These are phyloP conservation scores for Elephantulus edwardii DNA, from an alignment of 2,113 vertebrate species.

Conservation along the genomic window DNA sequence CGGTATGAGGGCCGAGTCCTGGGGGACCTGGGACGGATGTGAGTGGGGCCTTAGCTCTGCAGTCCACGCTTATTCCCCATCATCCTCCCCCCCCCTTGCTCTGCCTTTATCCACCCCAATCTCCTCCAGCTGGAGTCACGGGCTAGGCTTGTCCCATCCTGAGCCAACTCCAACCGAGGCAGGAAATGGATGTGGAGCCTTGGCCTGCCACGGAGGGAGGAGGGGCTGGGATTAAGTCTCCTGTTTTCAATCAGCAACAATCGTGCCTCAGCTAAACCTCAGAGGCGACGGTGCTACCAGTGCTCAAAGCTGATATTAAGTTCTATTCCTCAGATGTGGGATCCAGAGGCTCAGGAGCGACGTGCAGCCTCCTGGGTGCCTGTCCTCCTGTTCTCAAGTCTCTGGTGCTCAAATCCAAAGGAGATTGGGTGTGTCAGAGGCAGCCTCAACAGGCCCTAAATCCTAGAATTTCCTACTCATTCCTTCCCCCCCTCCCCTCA, in stretches of 20 bases:
- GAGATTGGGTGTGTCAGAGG: slow-evolving; percentile 9
- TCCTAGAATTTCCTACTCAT: slow-evolving; percentile 3
- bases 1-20: neutral
- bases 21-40: neutral
- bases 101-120: neutral
- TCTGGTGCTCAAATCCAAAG: slow-evolving; percentile 13
- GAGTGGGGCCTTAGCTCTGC: neutral
- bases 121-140: neutral
- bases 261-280: slow-evolving; percentile 55
- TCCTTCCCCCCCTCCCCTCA: neutral
- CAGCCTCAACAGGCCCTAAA: neutral
- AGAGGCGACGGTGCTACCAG: slow-evolving; percentile 24
- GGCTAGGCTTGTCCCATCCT: neutral
- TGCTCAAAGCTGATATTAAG: slow-evolving; percentile 34
- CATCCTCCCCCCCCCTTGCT: neutral
- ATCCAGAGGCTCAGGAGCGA: slow-evolving; percentile 36
- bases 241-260: slow-evolving; percentile 57
- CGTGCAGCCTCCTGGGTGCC: neutral
- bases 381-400: neutral
- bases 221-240: slow-evolving; percentile 32
- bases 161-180: slow-evolving; percentile 60
- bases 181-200: slow-evolving; percentile 53
- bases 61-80: neutral
- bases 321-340: slow-evolving; percentile 52
- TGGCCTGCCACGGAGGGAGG: slow-evolving; percentile 20